These are phyloP conservation scores for Zelleria hepariella DNA, from an alignment of 2,888 invertebrate genomes.

Conservation along the genomic window DNA sequence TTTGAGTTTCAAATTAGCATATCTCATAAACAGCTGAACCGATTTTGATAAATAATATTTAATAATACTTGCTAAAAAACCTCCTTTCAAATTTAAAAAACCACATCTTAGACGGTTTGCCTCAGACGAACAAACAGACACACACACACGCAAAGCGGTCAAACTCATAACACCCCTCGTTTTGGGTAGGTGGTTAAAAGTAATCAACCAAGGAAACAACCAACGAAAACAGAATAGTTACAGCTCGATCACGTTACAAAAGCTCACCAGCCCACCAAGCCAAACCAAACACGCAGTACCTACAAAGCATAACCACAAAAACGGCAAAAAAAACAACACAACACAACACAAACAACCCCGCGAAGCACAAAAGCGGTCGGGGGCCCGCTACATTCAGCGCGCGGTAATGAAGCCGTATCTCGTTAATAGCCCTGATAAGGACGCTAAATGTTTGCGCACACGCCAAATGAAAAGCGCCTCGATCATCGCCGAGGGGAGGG, in stretches of 20 bases:
- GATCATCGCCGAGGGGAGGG: conserved; percentile 60
- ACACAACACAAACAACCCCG: conserved; percentile 19
- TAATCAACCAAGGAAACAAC: too few relatives aligned
- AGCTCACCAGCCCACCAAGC: neutral
- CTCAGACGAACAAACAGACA: too few relatives aligned
- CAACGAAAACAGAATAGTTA: too few relatives aligned
- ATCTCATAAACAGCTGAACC: too few relatives aligned
- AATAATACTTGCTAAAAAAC: too few relatives aligned
- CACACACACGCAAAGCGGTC: too few relatives aligned
- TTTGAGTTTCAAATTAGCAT: too few relatives aligned
- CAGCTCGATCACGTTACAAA: conserved; percentile 7
- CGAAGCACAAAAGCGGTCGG: conserved; percentile 27
- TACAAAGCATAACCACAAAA: conserved; percentile 9
- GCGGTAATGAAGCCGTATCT: conserved; percentile 68
- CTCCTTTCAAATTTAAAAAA: too few relatives aligned
- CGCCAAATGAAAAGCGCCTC: conserved; percentile 68
- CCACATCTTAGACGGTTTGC: too few relatives aligned
- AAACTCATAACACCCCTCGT: too few relatives aligned
- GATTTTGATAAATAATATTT: too few relatives aligned
- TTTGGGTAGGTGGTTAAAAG: too few relatives aligned
- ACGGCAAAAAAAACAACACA: conserved; percentile 15
- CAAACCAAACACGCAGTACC: neutral
- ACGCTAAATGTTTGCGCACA: conserved; percentile 69
- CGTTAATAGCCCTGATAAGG: conserved; percentile 65
- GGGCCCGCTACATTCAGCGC: conserved; percentile 30